Conservation (phyloP, 2,888 invertebrate species). For the Hypomecis atomaria region DNA sequence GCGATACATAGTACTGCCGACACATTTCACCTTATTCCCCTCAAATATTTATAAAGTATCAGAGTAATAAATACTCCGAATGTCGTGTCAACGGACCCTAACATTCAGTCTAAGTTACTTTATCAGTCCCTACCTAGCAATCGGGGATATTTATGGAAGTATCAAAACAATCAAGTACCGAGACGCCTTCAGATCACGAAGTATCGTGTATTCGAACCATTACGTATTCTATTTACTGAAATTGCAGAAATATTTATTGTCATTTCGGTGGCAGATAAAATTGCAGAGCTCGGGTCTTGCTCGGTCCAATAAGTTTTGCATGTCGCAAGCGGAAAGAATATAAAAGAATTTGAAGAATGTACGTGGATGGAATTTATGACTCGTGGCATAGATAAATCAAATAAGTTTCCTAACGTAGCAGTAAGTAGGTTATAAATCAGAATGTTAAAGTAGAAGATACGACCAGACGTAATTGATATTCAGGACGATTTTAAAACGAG, state of each 20-base stretch:
- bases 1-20: neutral
- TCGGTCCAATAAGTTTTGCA: conserved; percentile 3
- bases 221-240: conserved; percentile 16
- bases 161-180: conserved; percentile 4
- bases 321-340: neutral
- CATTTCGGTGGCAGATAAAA: conserved; percentile 1
- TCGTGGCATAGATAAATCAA: too few species aligned
- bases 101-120: conserved; percentile 8
- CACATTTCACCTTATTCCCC: neutral
- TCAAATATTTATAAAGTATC: neutral
- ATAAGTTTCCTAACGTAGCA: too few species aligned
- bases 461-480: too few species aligned
- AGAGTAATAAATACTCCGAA: conserved; percentile 7
- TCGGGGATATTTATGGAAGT: conserved; percentile 10
- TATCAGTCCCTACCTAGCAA: conserved; percentile 8
- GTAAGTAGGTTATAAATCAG: too few species aligned
- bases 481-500: too few species aligned
- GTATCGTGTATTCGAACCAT: conserved; percentile 11
- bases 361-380: too few species aligned
- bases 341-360: too few species aligned
- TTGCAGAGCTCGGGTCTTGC: conserved; percentile 1
- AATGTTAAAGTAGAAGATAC: too few species aligned
- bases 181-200: conserved; percentile 12
- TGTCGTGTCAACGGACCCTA: conserved; percentile 9
- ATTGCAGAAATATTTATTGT: conserved; percentile 5